A percentile compares a stretch with the other conserved stretches of the same genome.
Evolutionary conservation across 2,797 vertebrate species (phyloP).

Genomic region (Geotria australis): DNA sequence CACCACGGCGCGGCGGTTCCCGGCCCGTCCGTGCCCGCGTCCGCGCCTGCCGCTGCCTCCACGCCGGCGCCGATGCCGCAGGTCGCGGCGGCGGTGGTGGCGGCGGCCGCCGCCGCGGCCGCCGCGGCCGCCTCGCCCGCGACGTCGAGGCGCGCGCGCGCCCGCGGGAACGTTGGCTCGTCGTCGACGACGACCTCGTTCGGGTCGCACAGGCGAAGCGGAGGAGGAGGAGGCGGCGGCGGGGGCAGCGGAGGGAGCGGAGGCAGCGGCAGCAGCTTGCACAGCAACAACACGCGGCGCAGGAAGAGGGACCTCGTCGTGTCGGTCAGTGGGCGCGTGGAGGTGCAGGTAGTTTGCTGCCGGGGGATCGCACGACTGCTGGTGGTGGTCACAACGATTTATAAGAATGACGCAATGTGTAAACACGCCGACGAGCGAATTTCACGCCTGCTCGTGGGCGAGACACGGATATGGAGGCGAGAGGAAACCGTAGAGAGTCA

Average conservation of each 20-base stretch:
- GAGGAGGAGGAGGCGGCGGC: conserved; percentile 2
- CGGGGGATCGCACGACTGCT: too few species aligned
- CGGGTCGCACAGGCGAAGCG: conserved; percentile 1
- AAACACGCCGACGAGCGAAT: too few species aligned
- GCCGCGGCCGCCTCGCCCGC: neutral
- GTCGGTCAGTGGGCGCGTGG: conserved; percentile 11
- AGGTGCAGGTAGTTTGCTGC: neutral
- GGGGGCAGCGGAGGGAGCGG: conserved; percentile 5
- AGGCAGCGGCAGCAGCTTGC: conserved; percentile 1
- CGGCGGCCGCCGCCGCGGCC: neutral
- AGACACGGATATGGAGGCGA: too few species aligned
- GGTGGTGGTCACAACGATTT: too few species aligned
- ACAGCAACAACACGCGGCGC: conserved; percentile 1
- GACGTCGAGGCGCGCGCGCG: neutral
- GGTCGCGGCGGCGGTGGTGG: conserved; percentile 3
- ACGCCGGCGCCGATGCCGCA: conserved; percentile 6
- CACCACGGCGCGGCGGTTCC: conserved; percentile 18
- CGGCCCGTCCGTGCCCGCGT: conserved; percentile 19
- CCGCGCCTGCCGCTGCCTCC: conserved; percentile 13
- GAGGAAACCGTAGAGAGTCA: too few species aligned
- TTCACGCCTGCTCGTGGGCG: too few species aligned
- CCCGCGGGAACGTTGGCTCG: too few species aligned
- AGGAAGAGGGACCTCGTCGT: conserved; percentile 17
- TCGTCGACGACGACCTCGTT: neutral
- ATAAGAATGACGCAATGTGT: too few species aligned